Percentiles rank a stretch among this genome's conserved stretches.
phyloP scores from a whole-genome alignment of 53 echinoderm and acorn worm genomes.

The Arbacia lixula region DNA sequence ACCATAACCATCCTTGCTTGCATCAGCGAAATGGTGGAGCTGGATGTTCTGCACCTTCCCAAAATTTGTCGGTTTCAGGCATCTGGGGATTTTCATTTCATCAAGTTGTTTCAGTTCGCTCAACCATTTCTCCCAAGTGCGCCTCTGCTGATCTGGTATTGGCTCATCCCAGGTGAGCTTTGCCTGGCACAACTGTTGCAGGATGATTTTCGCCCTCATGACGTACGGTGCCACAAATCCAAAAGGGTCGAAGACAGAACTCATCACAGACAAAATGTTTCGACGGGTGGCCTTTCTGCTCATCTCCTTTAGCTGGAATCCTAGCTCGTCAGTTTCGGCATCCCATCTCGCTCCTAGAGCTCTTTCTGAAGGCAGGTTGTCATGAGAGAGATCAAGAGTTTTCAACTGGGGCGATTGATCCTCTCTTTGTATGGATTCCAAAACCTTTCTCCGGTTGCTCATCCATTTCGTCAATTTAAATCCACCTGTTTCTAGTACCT shows the following conservation, averaged over 20 bases:
- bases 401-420: neutral
- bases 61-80: conserved; percentile 56
- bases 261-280: conserved; percentile 56
- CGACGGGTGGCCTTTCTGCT: conserved; percentile 30
- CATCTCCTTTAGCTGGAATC: conserved; percentile 12
- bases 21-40: conserved; percentile 67
- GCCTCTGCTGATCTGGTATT: conserved; percentile 24
- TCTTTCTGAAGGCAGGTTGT: neutral
- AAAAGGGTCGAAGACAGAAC: conserved; percentile 63
- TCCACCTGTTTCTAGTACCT: neutral
- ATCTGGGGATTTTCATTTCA: conserved; percentile 38
- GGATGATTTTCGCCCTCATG: conserved; percentile 31
- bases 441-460: neutral
- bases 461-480: neutral
- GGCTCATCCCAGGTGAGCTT: conserved; percentile 37
- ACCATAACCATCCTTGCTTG: conserved; percentile 27
- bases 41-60: conserved; percentile 31
- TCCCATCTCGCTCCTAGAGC: conserved; percentile 44
- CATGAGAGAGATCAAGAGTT: neutral
- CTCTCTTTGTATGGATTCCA: neutral
- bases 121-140: conserved; percentile 61
- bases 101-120: conserved; percentile 43
- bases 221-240: conserved; percentile 46
- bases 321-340: conserved; percentile 53
- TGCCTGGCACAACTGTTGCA: conserved; percentile 10